Conservation (phyloP, 30 jellyfish, hydroid and myxozoan genomes). For the Phacellophora camtschatica region DNA sequence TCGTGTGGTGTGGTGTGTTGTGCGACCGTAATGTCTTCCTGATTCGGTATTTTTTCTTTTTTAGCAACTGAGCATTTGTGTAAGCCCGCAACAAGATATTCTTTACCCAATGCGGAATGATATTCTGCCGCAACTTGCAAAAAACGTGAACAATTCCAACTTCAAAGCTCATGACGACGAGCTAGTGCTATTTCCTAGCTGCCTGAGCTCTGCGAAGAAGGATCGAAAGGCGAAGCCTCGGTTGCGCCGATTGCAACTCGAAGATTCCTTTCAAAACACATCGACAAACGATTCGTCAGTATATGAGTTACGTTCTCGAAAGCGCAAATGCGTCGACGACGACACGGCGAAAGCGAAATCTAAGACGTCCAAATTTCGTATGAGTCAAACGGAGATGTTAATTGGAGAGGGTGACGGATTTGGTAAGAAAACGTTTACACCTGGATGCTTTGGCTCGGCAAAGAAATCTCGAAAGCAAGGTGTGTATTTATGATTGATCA, state of each 20-base stretch:
- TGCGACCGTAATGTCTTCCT: no score
- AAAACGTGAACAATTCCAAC: neutral
- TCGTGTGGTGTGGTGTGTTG: no score
- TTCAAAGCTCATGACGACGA: neutral
- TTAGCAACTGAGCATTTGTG: slow-evolving; percentile 25
- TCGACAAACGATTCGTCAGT: neutral
- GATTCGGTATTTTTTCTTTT: neutral
- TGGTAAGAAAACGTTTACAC: neutral
- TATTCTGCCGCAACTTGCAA: slow-evolving; percentile 59
- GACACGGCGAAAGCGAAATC: neutral
- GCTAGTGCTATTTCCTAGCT: neutral
- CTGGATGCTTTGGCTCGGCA: neutral
- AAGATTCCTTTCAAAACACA: neutral
- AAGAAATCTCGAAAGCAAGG: neutral
- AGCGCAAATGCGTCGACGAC: neutral
- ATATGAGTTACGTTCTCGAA: neutral
- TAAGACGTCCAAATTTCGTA: neutral
- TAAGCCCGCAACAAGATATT: slow-evolving; percentile 62
- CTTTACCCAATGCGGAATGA: slow-evolving; percentile 68
- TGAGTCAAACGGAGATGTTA: neutral
- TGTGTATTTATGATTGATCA: no score
- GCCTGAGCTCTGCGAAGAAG: slow-evolving; percentile 14
- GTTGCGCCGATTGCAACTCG: slow-evolving; percentile 11
- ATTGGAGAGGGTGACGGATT: neutral
- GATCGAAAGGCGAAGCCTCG: slow-evolving; percentile 21